Percentiles rank a stretch among this genome's conserved stretches.
Evolutionary conservation across 2,113 vertebrate genomes (phyloP).

Genomic region (Columbina picui): DNA sequence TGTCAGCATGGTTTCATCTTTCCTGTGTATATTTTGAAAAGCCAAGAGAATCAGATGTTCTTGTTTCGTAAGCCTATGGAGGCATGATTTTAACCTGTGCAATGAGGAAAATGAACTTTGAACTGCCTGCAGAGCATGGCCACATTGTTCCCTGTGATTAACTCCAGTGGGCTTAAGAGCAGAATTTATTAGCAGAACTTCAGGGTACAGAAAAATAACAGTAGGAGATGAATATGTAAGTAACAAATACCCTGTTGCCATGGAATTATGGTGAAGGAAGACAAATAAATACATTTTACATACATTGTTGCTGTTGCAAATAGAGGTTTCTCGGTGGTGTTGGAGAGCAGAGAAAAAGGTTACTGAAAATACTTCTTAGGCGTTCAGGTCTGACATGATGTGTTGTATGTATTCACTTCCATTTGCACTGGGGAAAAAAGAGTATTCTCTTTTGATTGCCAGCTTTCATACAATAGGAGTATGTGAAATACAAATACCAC

Average conservation of each 20-base stretch:
- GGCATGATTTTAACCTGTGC: neutral
- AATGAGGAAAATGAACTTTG: neutral
- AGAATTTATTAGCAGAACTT: slow-evolving; percentile 25
- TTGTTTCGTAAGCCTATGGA: neutral
- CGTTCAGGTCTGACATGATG: neutral
- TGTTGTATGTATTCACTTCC: neutral
- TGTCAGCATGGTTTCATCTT: slow-evolving; percentile 54
- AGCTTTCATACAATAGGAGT: neutral
- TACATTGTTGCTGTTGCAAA: neutral
- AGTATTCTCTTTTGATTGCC: neutral
- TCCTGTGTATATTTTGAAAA: slow-evolving; percentile 37
- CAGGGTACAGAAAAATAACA: slow-evolving; percentile 34
- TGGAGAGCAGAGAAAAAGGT: neutral
- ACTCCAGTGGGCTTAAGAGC: neutral
- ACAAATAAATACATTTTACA: slow-evolving; percentile 16
- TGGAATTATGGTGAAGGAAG: slow-evolving; percentile 3
- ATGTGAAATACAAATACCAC: neutral
- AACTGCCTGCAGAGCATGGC: neutral
- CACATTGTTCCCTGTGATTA: neutral
- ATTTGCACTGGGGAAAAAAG: neutral
- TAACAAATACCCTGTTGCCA: neutral
- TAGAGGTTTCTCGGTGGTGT: neutral
- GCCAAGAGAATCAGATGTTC: slow-evolving; percentile 41
- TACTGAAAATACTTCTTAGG: neutral
- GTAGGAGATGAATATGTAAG: slow-evolving; percentile 57